phyloP scores from a whole-genome alignment of 2,888 invertebrate genomes.

The Choreutis nemorana region DNA sequence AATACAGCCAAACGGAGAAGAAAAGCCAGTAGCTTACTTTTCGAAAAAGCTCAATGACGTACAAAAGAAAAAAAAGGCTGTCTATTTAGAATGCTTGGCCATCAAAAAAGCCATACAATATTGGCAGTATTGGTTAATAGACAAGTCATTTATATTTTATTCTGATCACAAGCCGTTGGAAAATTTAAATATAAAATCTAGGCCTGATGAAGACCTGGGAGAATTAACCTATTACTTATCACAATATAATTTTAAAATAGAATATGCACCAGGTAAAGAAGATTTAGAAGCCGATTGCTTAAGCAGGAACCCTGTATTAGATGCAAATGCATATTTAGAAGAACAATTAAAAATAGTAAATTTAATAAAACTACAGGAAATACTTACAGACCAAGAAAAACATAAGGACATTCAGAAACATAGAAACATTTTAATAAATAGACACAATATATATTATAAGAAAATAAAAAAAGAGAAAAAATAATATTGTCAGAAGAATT shows the following conservation, averaged over 20 bases:
- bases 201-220: conserved; percentile 17
- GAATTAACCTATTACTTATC: too few relatives aligned
- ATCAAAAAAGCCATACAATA: too few relatives aligned
- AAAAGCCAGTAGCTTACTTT: conserved; percentile 8
- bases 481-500: conserved; percentile 9
- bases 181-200: conserved; percentile 14
- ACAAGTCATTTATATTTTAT: too few relatives aligned
- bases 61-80: too few relatives aligned
- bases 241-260: conserved; percentile 16
- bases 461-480: conserved; percentile 10
- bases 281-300: conserved; percentile 14
- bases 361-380: not conserved
- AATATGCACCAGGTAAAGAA: conserved; percentile 12
- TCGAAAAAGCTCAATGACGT: conserved; percentile 8
- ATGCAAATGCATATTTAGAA: conserved; percentile 5
- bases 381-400: too few relatives aligned
- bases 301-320: conserved; percentile 16
- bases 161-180: too few relatives aligned
- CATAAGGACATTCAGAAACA: too few relatives aligned
- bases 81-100: conserved; percentile 11
- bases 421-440: too few relatives aligned
- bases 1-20: conserved; percentile 8
- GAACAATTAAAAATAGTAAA: not conserved
- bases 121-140: conserved; percentile 6
- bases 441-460: conserved; percentile 7